phyloP scores from a whole-genome alignment of 2,888 invertebrate genomes.

The Amorpha juglandis region DNA sequence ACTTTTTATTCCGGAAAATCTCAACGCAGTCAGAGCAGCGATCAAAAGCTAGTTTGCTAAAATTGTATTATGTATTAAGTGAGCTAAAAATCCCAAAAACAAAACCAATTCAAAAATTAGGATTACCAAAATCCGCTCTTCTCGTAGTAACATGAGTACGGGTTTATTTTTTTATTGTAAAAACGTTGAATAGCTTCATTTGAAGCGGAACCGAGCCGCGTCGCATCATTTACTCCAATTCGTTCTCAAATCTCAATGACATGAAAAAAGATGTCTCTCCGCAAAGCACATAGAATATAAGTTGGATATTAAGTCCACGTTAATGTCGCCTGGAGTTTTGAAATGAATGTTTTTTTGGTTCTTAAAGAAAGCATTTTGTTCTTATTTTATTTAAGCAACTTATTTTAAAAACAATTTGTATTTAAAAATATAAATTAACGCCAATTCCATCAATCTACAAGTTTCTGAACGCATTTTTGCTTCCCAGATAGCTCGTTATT shows the following conservation, averaged over 20 bases:
- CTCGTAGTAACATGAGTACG: background rate
- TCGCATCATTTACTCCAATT: constrained; percentile 30
- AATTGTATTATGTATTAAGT: too few relatives aligned
- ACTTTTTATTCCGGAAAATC: too few relatives aligned
- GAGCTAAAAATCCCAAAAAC: background rate
- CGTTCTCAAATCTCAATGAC: constrained; percentile 26
- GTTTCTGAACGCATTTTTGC: too few relatives aligned
- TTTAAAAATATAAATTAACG: too few relatives aligned
- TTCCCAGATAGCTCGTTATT: too few relatives aligned
- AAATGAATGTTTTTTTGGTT: background rate
- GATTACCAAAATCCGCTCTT: background rate
- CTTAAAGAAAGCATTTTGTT: too few relatives aligned
- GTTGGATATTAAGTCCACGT: background rate
- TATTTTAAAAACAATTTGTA: too few relatives aligned
- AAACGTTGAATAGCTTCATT: constrained; percentile 32
- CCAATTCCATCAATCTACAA: too few relatives aligned
- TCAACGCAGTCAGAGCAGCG: too few relatives aligned
- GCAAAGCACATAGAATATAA: background rate
- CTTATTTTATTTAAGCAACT: too few relatives aligned
- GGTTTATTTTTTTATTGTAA: constrained; percentile 30
- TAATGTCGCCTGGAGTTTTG: background rate
- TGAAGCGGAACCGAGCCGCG: constrained; percentile 29
- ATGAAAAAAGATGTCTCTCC: constrained; percentile 21
- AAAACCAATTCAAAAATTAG: background rate
- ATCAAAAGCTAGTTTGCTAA: too few relatives aligned